Conservation (phyloP, 2,113 vertebrate species). For the Pagrus major region DNA sequence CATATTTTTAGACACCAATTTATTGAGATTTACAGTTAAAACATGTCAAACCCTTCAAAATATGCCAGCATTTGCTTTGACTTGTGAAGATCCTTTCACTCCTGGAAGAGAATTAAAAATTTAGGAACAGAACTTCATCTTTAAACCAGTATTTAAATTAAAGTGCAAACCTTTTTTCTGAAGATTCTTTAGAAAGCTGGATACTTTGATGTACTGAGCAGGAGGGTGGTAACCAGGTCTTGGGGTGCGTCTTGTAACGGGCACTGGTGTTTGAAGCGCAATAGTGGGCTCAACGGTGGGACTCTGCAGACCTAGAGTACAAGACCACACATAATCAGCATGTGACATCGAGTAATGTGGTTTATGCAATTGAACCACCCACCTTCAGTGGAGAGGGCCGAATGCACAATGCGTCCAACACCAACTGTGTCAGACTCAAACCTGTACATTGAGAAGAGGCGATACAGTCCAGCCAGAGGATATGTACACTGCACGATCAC, state of each 20-base stretch:
- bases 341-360: too few relatives aligned
- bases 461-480: constrained; percentile 57
- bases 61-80: background rate
- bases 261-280: too few relatives aligned
- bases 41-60: background rate
- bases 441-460: constrained; percentile 60
- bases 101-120: background rate
- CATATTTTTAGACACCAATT: background rate
- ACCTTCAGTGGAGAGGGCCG: background rate
- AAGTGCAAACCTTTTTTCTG: background rate
- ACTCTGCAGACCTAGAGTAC: background rate
- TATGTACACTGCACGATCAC: constrained; percentile 72
- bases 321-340: background rate
- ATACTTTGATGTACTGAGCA: constrained; percentile 1
- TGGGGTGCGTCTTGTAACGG: background rate
- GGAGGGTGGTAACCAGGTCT: background rate
- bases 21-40: background rate
- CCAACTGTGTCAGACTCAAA: constrained; percentile 71
- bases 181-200: background rate
- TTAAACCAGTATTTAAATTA: background rate
- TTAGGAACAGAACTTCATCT: background rate
- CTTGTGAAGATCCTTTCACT: background rate
- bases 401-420: constrained; percentile 24
- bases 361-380: background rate
- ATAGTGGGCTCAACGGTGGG: background rate